Conservation (phyloP, 2,888 invertebrate species). For the Rhagonycha fulva region DNA sequence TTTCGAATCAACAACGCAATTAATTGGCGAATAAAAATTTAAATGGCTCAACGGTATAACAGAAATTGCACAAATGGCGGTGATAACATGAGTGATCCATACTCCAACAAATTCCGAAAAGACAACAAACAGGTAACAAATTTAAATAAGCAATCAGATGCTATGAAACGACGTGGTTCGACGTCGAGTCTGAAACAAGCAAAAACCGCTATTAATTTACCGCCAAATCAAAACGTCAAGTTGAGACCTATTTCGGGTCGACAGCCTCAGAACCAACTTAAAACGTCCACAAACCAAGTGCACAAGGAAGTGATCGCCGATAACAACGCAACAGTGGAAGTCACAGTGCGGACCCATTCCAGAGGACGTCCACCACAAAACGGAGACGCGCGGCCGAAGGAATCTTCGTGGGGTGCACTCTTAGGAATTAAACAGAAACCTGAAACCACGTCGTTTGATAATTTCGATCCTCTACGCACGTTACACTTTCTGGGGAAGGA, state of each 20-base stretch:
- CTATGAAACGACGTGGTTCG: not conserved
- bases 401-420: slow-evolving; percentile 43
- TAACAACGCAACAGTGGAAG: slow-evolving; percentile 40
- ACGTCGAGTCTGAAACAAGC: slow-evolving; percentile 22
- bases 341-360: slow-evolving; percentile 37
- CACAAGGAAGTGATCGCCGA: slow-evolving; percentile 34
- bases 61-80: slow-evolving; percentile 31
- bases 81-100: slow-evolving; percentile 32
- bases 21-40: not conserved
- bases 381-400: slow-evolving; percentile 29
- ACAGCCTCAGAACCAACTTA: not conserved
- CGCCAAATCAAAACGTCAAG: slow-evolving; percentile 14
- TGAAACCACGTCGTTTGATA: slow-evolving; percentile 46
- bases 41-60: slow-evolving; percentile 33
- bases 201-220: not conserved
- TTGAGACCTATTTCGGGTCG: not conserved
- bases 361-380: slow-evolving; percentile 38
- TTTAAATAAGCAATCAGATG: not conserved
- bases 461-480: slow-evolving; percentile 52
- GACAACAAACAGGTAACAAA: slow-evolving; percentile 14
- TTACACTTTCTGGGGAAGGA: slow-evolving; percentile 53
- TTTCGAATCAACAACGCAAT: not conserved
- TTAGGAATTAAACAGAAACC: slow-evolving; percentile 39
- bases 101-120: slow-evolving; percentile 15
- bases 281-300: slow-evolving; percentile 12